Percentiles rank a stretch among this genome's conserved stretches.
Conservation (phyloP, 2,113 vertebrate species). For the Erythrocercus mccallii region DNA sequence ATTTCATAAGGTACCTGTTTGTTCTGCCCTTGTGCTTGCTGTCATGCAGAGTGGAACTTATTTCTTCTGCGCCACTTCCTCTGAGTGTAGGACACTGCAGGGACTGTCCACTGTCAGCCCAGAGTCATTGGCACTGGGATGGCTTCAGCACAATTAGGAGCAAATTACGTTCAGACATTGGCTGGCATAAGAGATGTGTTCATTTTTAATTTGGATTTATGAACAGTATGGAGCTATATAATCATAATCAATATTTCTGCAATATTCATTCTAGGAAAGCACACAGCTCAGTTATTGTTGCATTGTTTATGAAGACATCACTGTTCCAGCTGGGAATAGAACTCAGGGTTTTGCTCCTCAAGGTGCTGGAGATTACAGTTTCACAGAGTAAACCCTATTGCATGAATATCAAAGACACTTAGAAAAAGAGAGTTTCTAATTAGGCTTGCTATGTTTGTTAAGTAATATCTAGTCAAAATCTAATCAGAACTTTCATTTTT, state of each 20-base stretch:
- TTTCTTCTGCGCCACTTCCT: neutral
- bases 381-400: neutral
- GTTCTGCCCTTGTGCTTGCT: neutral
- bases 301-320: neutral
- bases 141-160: neutral
- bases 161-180: neutral
- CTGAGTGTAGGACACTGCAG: neutral
- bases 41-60: neutral
- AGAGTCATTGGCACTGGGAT: neutral
- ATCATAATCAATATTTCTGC: neutral
- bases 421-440: neutral
- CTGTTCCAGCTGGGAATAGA: neutral
- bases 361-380: neutral
- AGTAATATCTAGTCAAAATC: neutral
- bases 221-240: neutral
- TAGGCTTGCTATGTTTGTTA: neutral
- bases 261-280: neutral
- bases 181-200: neutral
- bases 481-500: neutral
- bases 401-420: neutral
- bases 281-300: neutral
- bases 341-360: neutral
- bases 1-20: neutral
- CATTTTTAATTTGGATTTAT: neutral
- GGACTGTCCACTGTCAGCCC: neutral